Percentiles rank a stretch among this genome's conserved stretches.
phyloP scores from a whole-genome alignment of 2,113 vertebrate genomes.

The Mormyrus iriodes region DNA sequence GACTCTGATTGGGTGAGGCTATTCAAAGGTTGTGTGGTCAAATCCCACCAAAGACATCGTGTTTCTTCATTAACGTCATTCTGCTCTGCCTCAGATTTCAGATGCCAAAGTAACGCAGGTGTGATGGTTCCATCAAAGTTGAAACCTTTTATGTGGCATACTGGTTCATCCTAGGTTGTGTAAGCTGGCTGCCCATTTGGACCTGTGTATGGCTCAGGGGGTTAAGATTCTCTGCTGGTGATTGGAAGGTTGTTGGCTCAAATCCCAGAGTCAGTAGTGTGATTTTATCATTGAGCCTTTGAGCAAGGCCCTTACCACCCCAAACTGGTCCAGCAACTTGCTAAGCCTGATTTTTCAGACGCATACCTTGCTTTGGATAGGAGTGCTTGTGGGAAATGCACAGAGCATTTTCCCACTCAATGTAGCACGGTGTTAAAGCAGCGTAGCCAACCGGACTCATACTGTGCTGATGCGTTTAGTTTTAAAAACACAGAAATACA shows the following conservation, averaged over 20 bases:
- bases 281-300: not conserved
- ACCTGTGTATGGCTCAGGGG: not conserved
- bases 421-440: not conserved
- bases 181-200: not conserved
- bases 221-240: not conserved
- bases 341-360: no score
- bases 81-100: not conserved
- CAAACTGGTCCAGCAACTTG: no score
- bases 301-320: not conserved
- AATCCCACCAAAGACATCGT: not conserved
- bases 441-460: not conserved
- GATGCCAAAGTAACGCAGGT: not conserved
- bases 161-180: not conserved
- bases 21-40: not conserved
- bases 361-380: no score
- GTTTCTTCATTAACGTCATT: not conserved
- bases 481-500: not conserved
- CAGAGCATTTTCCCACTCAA: not conserved
- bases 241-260: not conserved
- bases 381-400: no score
- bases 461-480: not conserved
- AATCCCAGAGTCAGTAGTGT: not conserved
- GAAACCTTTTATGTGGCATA: not conserved
- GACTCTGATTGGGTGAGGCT: not conserved
- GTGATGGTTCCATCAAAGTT: not conserved